Conservation (phyloP, 2,113 vertebrate genomes). For the Neogobius melanostomus region DNA sequence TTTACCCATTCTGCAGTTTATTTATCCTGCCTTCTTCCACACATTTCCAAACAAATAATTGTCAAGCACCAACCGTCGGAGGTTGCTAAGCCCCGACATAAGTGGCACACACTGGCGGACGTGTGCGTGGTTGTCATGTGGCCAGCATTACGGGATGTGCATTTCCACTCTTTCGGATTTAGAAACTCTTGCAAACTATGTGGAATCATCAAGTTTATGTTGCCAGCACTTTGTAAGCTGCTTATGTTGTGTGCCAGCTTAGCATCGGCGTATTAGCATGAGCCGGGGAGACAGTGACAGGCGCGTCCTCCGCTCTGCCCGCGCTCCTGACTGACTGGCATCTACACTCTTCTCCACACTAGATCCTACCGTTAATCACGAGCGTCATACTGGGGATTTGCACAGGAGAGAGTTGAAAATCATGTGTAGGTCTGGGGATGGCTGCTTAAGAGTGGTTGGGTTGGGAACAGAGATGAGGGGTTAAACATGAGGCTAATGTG, state of each 20-base stretch:
- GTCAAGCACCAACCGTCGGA: neutral
- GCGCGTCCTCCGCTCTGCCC: slow-evolving; percentile 69
- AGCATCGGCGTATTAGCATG: slow-evolving; percentile 81
- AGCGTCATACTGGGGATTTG: slow-evolving; percentile 7
- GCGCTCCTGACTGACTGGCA: slow-evolving; percentile 56
- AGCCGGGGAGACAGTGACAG: slow-evolving; percentile 77
- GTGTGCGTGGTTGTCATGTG: slow-evolving; percentile 43
- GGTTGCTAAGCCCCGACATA: neutral
- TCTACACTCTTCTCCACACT: slow-evolving; percentile 17
- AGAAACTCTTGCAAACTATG: slow-evolving; percentile 73
- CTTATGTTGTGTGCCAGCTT: slow-evolving; percentile 81
- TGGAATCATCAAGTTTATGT: slow-evolving; percentile 81
- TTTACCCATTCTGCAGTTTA: neutral
- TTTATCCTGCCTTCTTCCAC: neutral
- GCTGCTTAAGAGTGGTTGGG: neutral
- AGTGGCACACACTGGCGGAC: slow-evolving; percentile 28
- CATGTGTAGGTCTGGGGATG: neutral
- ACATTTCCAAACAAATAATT: neutral
- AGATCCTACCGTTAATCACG: slow-evolving; percentile 33
- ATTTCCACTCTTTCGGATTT: slow-evolving; percentile 77
- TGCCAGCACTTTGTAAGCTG: slow-evolving; percentile 78
- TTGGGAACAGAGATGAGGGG: slow-evolving; percentile 40
- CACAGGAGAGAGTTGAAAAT: neutral
- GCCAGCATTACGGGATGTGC: slow-evolving; percentile 67
- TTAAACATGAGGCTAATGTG: slow-evolving; percentile 35